phyloP scores from a whole-genome alignment of 2,888 invertebrate genomes.

The Chalcis sispes region DNA sequence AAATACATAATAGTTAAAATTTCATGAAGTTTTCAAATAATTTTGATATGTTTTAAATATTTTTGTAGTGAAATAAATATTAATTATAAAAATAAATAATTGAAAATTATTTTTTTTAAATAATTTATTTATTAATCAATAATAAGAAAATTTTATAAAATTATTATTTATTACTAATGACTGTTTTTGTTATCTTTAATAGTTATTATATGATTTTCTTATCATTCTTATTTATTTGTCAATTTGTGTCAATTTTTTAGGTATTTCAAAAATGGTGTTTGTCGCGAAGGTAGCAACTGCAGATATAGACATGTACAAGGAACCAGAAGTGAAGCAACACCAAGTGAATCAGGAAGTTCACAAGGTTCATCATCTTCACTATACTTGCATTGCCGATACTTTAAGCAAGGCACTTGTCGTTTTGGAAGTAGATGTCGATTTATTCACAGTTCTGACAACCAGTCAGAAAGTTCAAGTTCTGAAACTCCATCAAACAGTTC shows the following conservation, averaged over 20 bases:
- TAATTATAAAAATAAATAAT: too few relatives aligned
- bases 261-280: slow-evolving; percentile 72
- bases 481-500: slow-evolving; percentile 58
- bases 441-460: slow-evolving; percentile 63
- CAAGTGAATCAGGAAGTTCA: slow-evolving; percentile 59
- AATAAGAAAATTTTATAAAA: too few relatives aligned
- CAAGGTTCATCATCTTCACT: slow-evolving; percentile 55
- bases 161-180: background rate
- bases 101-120: too few relatives aligned
- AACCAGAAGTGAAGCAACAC: slow-evolving; percentile 61
- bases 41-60: too few relatives aligned
- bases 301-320: slow-evolving; percentile 69
- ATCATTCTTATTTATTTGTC: slow-evolving; percentile 9
- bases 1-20: too few relatives aligned
- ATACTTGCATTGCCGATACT: slow-evolving; percentile 67
- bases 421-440: slow-evolving; percentile 71
- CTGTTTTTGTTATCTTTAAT: background rate
- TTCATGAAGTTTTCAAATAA: too few relatives aligned
- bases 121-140: too few relatives aligned
- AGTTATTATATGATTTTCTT: background rate
- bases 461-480: slow-evolving; percentile 61
- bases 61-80: too few relatives aligned
- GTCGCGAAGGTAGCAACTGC: slow-evolving; percentile 72
- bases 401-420: slow-evolving; percentile 71
- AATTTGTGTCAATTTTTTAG: slow-evolving; percentile 60